phyloP scores from a whole-genome alignment of 2,113 vertebrate genomes.

The Redunca redunca region DNA sequence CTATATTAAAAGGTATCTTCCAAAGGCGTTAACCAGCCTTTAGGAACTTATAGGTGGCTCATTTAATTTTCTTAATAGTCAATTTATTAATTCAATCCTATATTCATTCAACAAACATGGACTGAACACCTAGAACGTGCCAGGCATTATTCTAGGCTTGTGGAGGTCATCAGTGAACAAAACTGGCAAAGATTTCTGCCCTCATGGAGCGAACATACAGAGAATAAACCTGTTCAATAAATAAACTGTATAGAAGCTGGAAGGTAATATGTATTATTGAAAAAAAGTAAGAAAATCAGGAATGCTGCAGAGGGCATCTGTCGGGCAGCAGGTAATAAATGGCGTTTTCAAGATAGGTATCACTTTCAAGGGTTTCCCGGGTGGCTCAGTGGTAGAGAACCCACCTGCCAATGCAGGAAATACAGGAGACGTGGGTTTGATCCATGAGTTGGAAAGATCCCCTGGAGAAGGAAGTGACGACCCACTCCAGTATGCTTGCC shows the following conservation, averaged over 20 bases:
- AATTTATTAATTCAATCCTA: not conserved
- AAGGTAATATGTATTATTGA: not conserved
- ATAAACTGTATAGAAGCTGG: not conserved
- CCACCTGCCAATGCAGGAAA: not conserved
- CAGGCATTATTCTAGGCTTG: not conserved
- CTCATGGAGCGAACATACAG: not conserved
- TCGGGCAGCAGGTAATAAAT: not conserved
- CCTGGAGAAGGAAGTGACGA: not conserved
- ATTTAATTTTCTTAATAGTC: not conserved
- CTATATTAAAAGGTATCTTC: not conserved
- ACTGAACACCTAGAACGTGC: not conserved
- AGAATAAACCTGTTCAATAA: not conserved
- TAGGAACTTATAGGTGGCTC: not conserved
- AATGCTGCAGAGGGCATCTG: accelerated
- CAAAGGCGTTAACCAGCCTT: not conserved
- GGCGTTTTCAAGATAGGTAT: not conserved
- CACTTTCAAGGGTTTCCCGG: not conserved
- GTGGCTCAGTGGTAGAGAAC: not conserved
- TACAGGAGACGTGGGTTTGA: not conserved
- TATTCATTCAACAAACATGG: not conserved
- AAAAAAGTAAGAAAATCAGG: not conserved
- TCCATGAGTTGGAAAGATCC: not conserved
- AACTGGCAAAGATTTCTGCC: not conserved
- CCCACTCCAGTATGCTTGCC: not conserved
- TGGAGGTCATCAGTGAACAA: not conserved